A percentile compares a stretch with the other conserved stretches of the same genome.
Conservation (phyloP, 1,140 invertebrate species). For the Physella acuta region DNA sequence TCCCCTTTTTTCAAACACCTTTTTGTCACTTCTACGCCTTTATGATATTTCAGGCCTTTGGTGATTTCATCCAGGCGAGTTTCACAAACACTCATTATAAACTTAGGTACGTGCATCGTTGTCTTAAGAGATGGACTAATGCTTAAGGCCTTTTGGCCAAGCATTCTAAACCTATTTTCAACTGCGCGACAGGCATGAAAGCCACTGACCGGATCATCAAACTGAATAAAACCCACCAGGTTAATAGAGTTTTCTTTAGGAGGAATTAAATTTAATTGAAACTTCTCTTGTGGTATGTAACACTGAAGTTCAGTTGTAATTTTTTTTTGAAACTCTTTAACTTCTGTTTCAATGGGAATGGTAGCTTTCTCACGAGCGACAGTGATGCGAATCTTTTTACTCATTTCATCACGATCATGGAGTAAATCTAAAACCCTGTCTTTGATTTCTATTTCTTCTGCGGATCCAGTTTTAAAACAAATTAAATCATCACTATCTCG, state of each 20-base stretch:
- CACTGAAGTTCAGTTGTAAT: neutral
- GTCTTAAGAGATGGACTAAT: slow-evolving; percentile 32
- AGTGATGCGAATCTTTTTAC: neutral
- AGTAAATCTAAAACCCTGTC: neutral
- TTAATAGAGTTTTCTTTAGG: neutral
- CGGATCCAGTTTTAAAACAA: neutral
- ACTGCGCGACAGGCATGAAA: slow-evolving; percentile 28
- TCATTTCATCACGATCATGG: neutral
- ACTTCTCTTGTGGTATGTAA: neutral
- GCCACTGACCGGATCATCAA: slow-evolving; percentile 37
- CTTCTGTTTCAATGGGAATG: neutral
- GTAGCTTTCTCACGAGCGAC: neutral
- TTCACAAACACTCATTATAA: slow-evolving; percentile 27
- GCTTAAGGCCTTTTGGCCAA: slow-evolving; percentile 23
- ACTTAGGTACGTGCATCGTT: slow-evolving; percentile 28
- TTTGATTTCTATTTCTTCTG: neutral
- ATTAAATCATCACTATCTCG: slow-evolving; percentile 2
- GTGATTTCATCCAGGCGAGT: slow-evolving; percentile 28
- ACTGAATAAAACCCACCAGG: slow-evolving; percentile 16
- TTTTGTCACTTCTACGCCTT: slow-evolving; percentile 1
- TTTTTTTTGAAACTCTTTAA: neutral
- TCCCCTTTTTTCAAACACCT: slow-evolving; percentile 27
- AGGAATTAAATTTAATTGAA: neutral
- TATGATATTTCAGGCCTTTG: slow-evolving; percentile 1
- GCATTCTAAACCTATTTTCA: slow-evolving; percentile 12